These are phyloP conservation scores for Caradrina kadenii DNA, from an alignment of 2,888 invertebrate species.

Conservation along the genomic window DNA sequence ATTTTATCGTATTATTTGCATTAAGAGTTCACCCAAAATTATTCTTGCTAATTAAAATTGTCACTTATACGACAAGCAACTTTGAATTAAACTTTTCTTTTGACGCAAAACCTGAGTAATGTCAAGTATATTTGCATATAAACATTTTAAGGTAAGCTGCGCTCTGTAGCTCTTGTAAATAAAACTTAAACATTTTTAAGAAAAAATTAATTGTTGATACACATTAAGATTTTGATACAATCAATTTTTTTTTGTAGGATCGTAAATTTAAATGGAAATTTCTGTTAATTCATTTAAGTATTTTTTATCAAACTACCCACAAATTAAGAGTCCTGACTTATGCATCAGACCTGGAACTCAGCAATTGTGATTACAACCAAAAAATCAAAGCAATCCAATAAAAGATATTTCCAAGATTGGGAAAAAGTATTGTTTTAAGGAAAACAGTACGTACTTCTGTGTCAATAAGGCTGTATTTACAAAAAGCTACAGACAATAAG, in stretches of 20 bases:
- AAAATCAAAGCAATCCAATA: no score
- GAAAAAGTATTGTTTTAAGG: not conserved
- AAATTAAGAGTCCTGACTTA: no score
- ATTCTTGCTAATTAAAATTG: constrained; percentile 50
- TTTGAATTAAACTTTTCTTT: constrained; percentile 22
- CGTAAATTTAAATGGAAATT: no score
- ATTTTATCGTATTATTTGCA: not conserved
- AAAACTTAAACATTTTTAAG: constrained; percentile 3
- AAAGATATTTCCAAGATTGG: not conserved
- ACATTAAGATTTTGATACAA: no score
- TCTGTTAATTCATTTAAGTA: no score
- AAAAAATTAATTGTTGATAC: no score
- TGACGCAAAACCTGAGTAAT: constrained; percentile 45
- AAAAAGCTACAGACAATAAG: constrained; percentile 43
- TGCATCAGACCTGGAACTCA: no score
- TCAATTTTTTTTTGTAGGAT: no score
- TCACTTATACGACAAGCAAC: constrained; percentile 59
- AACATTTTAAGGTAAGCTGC: constrained; percentile 57
- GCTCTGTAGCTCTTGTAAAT: constrained; percentile 56
- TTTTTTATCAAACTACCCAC: no score
- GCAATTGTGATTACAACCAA: no score
- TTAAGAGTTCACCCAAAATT: constrained; percentile 61
- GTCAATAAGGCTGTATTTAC: constrained; percentile 35
- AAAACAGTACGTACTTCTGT: no score
- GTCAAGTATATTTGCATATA: constrained; percentile 53